These are phyloP conservation scores for Oscheius onirici DNA, from an alignment of 2,888 invertebrate species.

Conservation along the genomic window DNA sequence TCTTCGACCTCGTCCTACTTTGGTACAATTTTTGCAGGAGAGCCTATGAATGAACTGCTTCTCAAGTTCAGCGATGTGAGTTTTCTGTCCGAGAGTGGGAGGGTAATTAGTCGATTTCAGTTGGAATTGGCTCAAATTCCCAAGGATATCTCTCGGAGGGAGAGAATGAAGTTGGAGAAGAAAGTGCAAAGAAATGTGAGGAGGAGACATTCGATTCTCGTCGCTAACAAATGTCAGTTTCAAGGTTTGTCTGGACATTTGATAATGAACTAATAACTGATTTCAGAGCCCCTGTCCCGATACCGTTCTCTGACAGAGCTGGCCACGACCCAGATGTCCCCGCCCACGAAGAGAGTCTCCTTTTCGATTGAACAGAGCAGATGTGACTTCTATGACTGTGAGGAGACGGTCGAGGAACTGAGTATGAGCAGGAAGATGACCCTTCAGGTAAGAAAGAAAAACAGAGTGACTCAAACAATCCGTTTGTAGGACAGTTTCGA, in stretches of 20 bases:
- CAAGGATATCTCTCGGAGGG: constrained; percentile 26
- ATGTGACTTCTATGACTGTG: constrained; percentile 9
- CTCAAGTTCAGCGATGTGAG: constrained; percentile 28
- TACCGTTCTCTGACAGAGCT: constrained; percentile 22
- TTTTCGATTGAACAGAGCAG: constrained; percentile 21
- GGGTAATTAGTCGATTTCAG: background rate
- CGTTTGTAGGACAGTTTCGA: constrained; percentile 3
- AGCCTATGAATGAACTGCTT: constrained; percentile 8
- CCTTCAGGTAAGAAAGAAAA: background rate
- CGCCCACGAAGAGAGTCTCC: constrained; percentile 29
- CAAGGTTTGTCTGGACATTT: background rate
- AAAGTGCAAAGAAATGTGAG: constrained; percentile 18
- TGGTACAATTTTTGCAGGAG: background rate
- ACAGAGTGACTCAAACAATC: background rate
- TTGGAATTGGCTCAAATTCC: constrained; percentile 25
- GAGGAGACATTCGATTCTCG: constrained; percentile 21
- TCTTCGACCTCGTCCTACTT: constrained; percentile 14
- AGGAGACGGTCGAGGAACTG: background rate
- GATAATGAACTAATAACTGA: background rate
- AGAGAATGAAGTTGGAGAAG: constrained; percentile 24
- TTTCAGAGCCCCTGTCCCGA: constrained; percentile 22
- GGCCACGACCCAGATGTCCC: background rate
- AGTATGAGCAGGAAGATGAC: background rate
- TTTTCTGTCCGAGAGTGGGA: no score
- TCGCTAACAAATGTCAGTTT: constrained; percentile 22